Conservation (phyloP, 2,113 vertebrate genomes). For the Abramis brama region DNA sequence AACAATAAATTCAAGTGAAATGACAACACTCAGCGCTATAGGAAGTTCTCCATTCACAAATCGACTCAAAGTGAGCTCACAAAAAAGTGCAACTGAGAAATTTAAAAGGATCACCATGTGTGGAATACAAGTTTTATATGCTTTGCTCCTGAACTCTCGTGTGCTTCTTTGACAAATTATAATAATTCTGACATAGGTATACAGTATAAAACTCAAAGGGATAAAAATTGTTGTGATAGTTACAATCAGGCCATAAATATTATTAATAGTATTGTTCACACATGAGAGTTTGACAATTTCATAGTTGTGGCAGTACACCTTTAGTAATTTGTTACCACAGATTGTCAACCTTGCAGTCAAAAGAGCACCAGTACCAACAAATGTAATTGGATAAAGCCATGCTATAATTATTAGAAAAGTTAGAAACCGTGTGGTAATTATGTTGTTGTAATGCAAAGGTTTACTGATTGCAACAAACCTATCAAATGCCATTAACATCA, state of each 20-base stretch:
- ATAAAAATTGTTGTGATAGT: conserved; percentile 39
- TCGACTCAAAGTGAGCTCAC: neutral
- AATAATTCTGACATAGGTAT: conserved; percentile 43
- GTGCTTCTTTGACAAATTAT: conserved; percentile 39
- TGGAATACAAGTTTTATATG: conserved; percentile 40
- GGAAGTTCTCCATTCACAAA: no score
- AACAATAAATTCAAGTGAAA: no score
- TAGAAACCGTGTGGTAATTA: neutral
- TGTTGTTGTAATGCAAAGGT: neutral
- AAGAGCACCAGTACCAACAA: conserved; percentile 50
- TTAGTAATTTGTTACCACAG: conserved; percentile 66
- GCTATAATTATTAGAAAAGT: conserved; percentile 6
- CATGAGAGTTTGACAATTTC: conserved; percentile 54
- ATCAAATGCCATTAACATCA: conserved; percentile 45
- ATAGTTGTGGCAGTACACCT: neutral
- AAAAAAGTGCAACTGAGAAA: neutral
- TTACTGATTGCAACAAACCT: no score
- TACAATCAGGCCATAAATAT: conserved; percentile 6
- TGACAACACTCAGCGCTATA: no score
- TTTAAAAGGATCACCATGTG: conserved; percentile 42
- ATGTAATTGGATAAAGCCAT: conserved; percentile 57
- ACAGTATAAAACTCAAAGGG: conserved; percentile 53
- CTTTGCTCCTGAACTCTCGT: conserved; percentile 17
- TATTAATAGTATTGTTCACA: neutral
- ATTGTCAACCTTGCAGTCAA: conserved; percentile 60